Percentiles rank a stretch among this genome's conserved stretches.
Evolutionary conservation across 2,113 vertebrate species (phyloP).

Genomic region (Carassius carassius): DNA sequence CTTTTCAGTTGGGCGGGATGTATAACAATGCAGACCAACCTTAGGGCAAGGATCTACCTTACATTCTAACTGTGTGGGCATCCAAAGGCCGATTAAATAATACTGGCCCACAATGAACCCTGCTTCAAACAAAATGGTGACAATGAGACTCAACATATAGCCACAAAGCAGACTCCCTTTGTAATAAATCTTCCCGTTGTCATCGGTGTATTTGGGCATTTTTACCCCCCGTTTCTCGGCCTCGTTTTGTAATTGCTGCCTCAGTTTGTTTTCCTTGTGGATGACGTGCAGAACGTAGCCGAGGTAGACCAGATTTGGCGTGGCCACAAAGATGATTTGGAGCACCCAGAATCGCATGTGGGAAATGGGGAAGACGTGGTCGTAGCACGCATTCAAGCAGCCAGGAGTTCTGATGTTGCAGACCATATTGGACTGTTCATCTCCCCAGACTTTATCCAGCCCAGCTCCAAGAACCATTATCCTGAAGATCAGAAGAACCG

Average conservation of each 20-base stretch:
- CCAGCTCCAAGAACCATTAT: slow-evolving; percentile 73
- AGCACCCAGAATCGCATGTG: slow-evolving; percentile 76
- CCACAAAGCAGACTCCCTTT: slow-evolving; percentile 83
- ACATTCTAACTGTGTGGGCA: slow-evolving; percentile 78
- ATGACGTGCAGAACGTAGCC: slow-evolving; percentile 72
- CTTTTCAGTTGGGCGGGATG: slow-evolving; percentile 84
- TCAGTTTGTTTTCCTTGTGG: slow-evolving; percentile 70
- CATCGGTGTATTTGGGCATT: slow-evolving; percentile 74
- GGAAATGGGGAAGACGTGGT: slow-evolving; percentile 71
- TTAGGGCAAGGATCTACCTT: slow-evolving; percentile 74
- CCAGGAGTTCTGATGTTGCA: slow-evolving; percentile 67
- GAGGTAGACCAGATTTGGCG: slow-evolving; percentile 70
- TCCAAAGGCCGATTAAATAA: slow-evolving; percentile 78
- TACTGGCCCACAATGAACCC: slow-evolving; percentile 88
- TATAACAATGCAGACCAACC: slow-evolving; percentile 80
- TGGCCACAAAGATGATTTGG: slow-evolving; percentile 73
- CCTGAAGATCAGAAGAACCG: slow-evolving; percentile 73
- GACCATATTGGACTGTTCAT: slow-evolving; percentile 71
- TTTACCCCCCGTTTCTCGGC: slow-evolving; percentile 52
- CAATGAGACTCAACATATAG: slow-evolving; percentile 84
- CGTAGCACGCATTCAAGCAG: slow-evolving; percentile 71
- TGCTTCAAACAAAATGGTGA: slow-evolving; percentile 87
- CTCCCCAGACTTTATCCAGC: slow-evolving; percentile 73
- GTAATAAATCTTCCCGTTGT: slow-evolving; percentile 81
- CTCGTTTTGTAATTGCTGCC: slow-evolving; percentile 69